A percentile compares a stretch with the other conserved stretches of the same genome.
phyloP scores from a whole-genome alignment of 1,140 invertebrate species.

The Caenorhabditis inopinata region DNA sequence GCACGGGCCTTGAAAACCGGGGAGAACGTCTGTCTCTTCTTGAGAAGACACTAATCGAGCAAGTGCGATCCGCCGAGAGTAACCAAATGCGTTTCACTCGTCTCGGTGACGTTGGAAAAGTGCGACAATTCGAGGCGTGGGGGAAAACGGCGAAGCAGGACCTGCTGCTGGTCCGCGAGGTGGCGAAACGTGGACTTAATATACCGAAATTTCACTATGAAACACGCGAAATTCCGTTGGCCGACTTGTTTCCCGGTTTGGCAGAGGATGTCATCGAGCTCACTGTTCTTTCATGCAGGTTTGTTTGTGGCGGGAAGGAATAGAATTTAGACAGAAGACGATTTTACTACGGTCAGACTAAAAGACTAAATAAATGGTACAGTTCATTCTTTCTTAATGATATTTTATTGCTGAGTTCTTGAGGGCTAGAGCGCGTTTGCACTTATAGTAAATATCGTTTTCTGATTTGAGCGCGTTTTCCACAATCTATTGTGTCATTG shows the following conservation, averaged over 20 bases:
- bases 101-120: constrained; percentile 85
- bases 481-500: too few species aligned
- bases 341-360: too few species aligned
- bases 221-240: constrained; percentile 81
- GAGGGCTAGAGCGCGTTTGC: too few species aligned
- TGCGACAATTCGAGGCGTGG: constrained; percentile 77
- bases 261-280: constrained; percentile 76
- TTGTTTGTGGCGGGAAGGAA: too few species aligned
- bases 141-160: constrained; percentile 82
- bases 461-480: too few species aligned
- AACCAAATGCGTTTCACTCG: constrained; percentile 85
- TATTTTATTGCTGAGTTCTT: too few species aligned
- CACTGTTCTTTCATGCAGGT: constrained; percentile 40
- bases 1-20: constrained; percentile 47
- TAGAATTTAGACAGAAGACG: too few species aligned
- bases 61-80: constrained; percentile 75
- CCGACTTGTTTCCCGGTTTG: constrained; percentile 86
- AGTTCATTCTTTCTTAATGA: too few species aligned
- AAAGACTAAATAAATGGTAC: too few species aligned
- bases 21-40: constrained; percentile 71
- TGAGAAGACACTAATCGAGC: constrained; percentile 80
- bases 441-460: too few species aligned
- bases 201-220: constrained; percentile 84
- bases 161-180: constrained; percentile 80
- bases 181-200: constrained; percentile 71